phyloP scores from a whole-genome alignment of 53 echinoderm and acorn worm species.

The Paelopatides confundens region DNA sequence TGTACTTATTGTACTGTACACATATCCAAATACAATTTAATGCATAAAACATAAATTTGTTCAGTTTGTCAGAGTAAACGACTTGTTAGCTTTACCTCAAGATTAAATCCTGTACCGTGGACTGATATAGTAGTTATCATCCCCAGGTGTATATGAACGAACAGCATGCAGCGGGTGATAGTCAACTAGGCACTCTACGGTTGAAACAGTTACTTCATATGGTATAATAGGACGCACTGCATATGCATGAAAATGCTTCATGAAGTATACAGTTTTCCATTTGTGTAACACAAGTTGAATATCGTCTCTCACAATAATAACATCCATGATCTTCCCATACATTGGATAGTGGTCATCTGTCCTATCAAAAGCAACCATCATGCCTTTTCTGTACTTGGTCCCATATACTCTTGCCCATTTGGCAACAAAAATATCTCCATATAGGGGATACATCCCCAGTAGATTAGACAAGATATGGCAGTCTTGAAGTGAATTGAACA shows the following conservation, averaged over 20 bases:
- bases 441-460: slow-evolving; percentile 30
- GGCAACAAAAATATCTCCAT: slow-evolving; percentile 69
- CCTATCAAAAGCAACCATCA: no score
- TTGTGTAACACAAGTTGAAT: slow-evolving; percentile 34
- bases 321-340: slow-evolving; percentile 54
- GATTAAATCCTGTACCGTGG: slow-evolving; percentile 15
- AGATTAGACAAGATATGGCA: slow-evolving; percentile 15
- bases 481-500: slow-evolving; percentile 12
- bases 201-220: neutral
- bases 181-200: slow-evolving; percentile 55
- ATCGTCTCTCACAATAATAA: slow-evolving; percentile 24
- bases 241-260: no score
- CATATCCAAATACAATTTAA: no score
- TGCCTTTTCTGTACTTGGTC: slow-evolving; percentile 44
- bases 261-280: slow-evolving; percentile 48
- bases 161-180: slow-evolving; percentile 56
- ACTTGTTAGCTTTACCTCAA: no score
- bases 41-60: no score
- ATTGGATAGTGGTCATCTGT: no score
- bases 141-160: slow-evolving; percentile 34
- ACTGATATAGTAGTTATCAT: no score
- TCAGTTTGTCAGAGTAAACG: no score
- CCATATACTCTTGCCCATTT: slow-evolving; percentile 52
- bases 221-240: slow-evolving; percentile 40
- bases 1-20: no score